Evolutionary conservation across 37 sponge, comb jelly and placozoan species (phyloP).

Genomic region (Tethya wilhelma): DNA sequence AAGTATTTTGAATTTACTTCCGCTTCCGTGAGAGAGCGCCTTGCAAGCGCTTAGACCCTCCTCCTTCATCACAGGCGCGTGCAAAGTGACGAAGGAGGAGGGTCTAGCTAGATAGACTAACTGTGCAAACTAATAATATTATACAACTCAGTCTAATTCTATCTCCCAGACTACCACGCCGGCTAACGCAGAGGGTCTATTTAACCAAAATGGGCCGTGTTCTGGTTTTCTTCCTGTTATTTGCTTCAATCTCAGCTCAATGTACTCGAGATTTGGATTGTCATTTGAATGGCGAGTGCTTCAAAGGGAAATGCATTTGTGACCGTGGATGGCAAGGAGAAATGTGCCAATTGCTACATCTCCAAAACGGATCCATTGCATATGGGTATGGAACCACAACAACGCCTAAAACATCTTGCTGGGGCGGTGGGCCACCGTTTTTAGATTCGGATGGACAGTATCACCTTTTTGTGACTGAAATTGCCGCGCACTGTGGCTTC

Average conservation of each 20-base stretch:
- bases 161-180: no score
- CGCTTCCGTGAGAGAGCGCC: no score
- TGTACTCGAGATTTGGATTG: background rate
- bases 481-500: background rate
- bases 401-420: slow-evolving; percentile 4
- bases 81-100: no score
- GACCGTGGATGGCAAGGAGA: slow-evolving; percentile 4
- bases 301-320: slow-evolving; percentile 1
- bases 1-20: no score
- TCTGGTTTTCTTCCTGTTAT: slow-evolving; percentile 1
- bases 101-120: no score
- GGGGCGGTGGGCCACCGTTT: slow-evolving; percentile 2
- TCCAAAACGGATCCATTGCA: background rate
- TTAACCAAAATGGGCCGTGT: background rate
- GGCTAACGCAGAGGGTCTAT: no score
- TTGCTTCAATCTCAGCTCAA: slow-evolving; percentile 4
- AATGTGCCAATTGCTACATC: slow-evolving; percentile 4
- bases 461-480: background rate
- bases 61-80: no score
- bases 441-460: background rate
- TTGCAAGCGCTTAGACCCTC: no score
- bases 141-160: no score
- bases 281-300: slow-evolving; percentile 1
- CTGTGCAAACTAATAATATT: no score
- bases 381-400: slow-evolving; percentile 1